phyloP scores from a whole-genome alignment of 1,140 invertebrate species.

The Anoplolepis gracilipes region DNA sequence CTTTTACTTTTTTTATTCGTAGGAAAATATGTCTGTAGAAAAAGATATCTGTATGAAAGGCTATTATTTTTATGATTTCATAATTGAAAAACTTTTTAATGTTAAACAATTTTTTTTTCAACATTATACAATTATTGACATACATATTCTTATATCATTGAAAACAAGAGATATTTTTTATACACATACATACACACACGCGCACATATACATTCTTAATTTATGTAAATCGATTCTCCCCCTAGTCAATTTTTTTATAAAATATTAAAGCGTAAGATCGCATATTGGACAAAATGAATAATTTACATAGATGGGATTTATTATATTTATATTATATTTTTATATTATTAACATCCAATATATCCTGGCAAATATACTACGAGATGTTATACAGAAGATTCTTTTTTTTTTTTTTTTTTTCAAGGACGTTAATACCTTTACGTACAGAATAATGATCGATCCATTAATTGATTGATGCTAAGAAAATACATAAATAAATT shows the following conservation, averaged over 20 bases:
- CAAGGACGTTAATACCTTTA: not conserved
- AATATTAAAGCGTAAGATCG: not conserved
- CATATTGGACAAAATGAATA: not conserved
- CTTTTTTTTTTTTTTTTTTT: not conserved
- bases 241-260: not conserved
- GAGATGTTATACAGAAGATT: not conserved
- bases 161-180: too few species aligned
- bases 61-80: too few species aligned
- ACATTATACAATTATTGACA: too few species aligned
- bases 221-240: slow-evolving; percentile 7
- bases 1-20: not conserved
- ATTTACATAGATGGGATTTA: not conserved
- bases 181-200: too few species aligned
- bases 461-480: too few species aligned
- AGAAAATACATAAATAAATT: slow-evolving; percentile 1
- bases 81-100: not conserved
- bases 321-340: not conserved
- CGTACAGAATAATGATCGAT: not conserved
- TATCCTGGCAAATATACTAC: not conserved
- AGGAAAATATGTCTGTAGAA: not conserved
- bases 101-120: slow-evolving; percentile 17
- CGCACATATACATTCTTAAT: not conserved
- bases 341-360: not conserved
- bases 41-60: not conserved
- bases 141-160: not conserved